Conservation (phyloP, 2,888 invertebrate genomes). For the Acheta domesticus region DNA sequence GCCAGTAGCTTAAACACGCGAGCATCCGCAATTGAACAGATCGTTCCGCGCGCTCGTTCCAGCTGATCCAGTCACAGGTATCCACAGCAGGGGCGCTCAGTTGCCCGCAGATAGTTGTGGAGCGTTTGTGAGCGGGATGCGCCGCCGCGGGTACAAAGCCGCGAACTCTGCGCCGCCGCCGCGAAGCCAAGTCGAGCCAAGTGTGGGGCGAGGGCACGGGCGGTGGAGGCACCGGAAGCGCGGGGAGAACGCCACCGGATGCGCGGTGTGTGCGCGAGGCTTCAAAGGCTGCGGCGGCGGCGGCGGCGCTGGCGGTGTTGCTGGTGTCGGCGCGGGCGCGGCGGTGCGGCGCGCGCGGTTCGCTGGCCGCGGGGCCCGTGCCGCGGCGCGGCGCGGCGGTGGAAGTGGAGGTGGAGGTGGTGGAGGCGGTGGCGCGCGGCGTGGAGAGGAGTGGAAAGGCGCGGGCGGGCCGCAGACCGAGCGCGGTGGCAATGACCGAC, state of each 20-base stretch:
- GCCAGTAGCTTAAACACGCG: too few species aligned
- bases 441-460: neutral
- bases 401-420: too few species aligned
- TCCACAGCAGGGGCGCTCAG: too few species aligned
- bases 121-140: neutral
- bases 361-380: neutral
- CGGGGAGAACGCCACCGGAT: neutral
- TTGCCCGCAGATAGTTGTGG: neutral
- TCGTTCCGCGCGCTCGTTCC: too few species aligned
- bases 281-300: neutral
- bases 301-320: neutral
- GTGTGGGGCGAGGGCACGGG: neutral
- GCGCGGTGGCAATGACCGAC: constrained; percentile 10
- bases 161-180: too few species aligned
- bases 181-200: too few species aligned
- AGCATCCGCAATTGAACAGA: too few species aligned
- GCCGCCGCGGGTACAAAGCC: neutral
- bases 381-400: too few species aligned
- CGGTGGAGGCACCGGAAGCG: neutral
- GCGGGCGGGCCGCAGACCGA: neutral
- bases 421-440: too few species aligned
- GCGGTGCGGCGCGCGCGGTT: neutral
- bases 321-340: too few species aligned
- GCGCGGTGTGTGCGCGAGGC: constrained; percentile 1
- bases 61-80: too few species aligned